Evolutionary conservation across 1,140 invertebrate species (phyloP), one percentile per base, ranked within the genome.

Genomic region (Metopolophium dirhodum): DNA sequence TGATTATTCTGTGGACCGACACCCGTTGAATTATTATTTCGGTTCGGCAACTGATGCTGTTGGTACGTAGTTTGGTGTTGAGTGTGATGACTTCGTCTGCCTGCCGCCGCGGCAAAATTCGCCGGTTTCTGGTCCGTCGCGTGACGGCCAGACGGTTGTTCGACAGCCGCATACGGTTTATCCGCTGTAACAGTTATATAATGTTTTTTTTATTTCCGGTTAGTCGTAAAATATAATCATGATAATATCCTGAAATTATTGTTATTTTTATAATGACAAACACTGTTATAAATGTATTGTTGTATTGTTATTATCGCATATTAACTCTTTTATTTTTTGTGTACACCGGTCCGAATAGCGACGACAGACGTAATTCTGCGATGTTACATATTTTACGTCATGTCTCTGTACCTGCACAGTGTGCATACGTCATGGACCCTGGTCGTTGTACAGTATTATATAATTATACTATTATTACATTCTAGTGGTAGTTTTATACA

Each of bases 51-150:
- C 3, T 93, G 82, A 6, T 82, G 82, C 11, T 57, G 91, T 49
- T 92, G 77, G 14, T 93, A 77, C 14, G 61, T 35, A 3, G 57
- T 51, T 45, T 85, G 90, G 22, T 91, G 35, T 37, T 77, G 90
- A 51, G 41, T 20, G 20, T 93, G 49, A 61, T 90, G 89, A 57
- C 35, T 89, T 37, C 91, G 47, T 83, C 41, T 51, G 11, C 91
- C 77, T 9, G 91, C 91, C 8, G 91, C 91, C 0, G 91, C 91
- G 26, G 91, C 91, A 2, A 93, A 93, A 30, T 93, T 93, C 26
- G 45, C 49, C 23, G 91, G 91, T 86, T 85, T 93, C n/a, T 82
- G 1, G 26, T 93, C 91, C 18, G 82, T 37, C n/a, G 82, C 0
- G 3, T 93, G 91, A 23, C 91, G 91, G 22, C 51, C 37, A 7